Evolutionary conservation across 2,797 vertebrate genomes (phyloP).

Genomic region (Lateolabrax maculatus): DNA sequence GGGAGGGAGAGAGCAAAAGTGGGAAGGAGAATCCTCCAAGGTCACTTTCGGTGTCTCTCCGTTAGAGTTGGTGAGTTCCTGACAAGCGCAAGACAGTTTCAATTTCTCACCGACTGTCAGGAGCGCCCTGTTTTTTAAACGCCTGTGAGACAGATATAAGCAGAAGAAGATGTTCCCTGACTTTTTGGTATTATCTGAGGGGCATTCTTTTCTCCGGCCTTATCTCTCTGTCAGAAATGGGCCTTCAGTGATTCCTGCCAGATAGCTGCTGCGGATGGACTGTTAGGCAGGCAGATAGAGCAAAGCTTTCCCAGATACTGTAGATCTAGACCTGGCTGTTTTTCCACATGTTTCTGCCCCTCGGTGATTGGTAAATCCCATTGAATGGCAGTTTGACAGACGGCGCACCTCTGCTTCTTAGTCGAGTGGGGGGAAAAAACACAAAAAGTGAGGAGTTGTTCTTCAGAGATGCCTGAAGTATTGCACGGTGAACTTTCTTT

Average conservation of each 20-base stretch:
- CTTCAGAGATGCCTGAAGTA: conserved; percentile 34
- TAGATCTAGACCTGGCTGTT: conserved; percentile 61
- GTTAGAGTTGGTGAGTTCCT: conserved; percentile 77
- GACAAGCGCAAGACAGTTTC: conserved; percentile 80
- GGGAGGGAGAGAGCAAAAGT: conserved; percentile 25
- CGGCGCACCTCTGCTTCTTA: conserved; percentile 41
- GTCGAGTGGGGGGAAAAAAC: conserved; percentile 14
- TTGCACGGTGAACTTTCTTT: conserved; percentile 66
- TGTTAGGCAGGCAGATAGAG: conserved; percentile 68
- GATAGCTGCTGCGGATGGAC: conserved; percentile 69
- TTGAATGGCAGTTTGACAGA: conserved; percentile 74
- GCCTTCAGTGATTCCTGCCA: conserved; percentile 77
- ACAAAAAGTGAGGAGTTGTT: conserved; percentile 20
- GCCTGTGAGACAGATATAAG: conserved; percentile 73
- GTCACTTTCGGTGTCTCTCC: conserved; percentile 75
- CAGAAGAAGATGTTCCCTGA: conserved; percentile 76
- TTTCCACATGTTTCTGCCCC: conserved; percentile 53
- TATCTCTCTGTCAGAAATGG: conserved; percentile 82
- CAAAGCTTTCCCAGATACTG: conserved; percentile 67
- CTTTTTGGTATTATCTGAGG: conserved; percentile 76
- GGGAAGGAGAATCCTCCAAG: conserved; percentile 70
- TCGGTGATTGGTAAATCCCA: conserved; percentile 70
- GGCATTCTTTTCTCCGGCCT: conserved; percentile 70
- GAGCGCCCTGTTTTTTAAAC: conserved; percentile 73
- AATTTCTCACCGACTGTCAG: conserved; percentile 80